Percentiles rank a stretch among this genome's conserved stretches.
Evolutionary conservation across 2,888 invertebrate genomes (phyloP).

Genomic region (Ctenicera cuprea): DNA sequence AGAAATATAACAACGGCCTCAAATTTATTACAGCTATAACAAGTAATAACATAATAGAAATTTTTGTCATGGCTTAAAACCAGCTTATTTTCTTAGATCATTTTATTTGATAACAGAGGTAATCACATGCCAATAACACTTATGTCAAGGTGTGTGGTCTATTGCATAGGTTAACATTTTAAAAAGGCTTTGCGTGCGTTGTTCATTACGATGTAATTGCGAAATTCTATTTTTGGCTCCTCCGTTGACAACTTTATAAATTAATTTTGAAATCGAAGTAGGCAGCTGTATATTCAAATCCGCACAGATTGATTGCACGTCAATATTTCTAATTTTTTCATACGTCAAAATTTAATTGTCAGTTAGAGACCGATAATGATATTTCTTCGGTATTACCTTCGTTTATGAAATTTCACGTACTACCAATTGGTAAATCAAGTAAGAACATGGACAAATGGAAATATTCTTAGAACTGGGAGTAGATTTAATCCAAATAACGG

Average conservation of each 20-base stretch:
- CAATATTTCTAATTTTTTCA: constrained; percentile 6
- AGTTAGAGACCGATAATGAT: not conserved
- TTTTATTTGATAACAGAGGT: constrained; percentile 23
- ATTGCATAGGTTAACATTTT: not conserved
- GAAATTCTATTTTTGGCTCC: constrained; percentile 11
- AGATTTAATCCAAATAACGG: constrained; percentile 62
- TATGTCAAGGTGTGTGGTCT: constrained; percentile 26
- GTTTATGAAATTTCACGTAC: not conserved
- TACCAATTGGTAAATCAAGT: not conserved
- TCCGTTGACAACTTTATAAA: constrained; percentile 23
- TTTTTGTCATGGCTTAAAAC: constrained; percentile 24
- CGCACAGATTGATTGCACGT: constrained; percentile 22
- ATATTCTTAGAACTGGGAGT: constrained; percentile 66
- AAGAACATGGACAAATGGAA: constrained; percentile 62
- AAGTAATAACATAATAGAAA: constrained; percentile 32
- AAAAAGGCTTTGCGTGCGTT: not conserved
- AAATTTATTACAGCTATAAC: constrained; percentile 28
- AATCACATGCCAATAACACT: constrained; percentile 33
- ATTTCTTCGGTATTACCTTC: not conserved
- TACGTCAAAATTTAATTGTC: constrained; percentile 28
- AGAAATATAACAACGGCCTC: constrained; percentile 20
- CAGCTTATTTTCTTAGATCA: constrained; percentile 29
- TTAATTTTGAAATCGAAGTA: constrained; percentile 14
- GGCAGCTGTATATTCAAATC: constrained; percentile 4
- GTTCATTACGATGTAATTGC: constrained; percentile 11